Percentiles rank a stretch among this genome's conserved stretches.
Conservation (phyloP, 1,140 invertebrate genomes). For the Trachymyrmex septentrionalis region DNA sequence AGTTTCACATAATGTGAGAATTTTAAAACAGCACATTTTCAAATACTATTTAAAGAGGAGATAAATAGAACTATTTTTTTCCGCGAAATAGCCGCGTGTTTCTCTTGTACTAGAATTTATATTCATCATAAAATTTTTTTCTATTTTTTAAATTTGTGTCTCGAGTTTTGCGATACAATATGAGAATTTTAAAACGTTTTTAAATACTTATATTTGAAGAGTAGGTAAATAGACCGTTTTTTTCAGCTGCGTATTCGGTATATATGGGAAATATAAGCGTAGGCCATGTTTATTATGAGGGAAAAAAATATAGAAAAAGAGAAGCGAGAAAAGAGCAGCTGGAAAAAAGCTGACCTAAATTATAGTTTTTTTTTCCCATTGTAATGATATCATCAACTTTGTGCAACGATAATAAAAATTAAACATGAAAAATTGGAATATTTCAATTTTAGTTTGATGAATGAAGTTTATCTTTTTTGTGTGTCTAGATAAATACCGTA, state of each 20-base stretch:
- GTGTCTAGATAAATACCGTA: not conserved
- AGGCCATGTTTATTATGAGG: not conserved
- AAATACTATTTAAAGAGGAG: too few species aligned
- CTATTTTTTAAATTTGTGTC: too few species aligned
- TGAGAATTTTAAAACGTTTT: too few species aligned
- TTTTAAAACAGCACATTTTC: too few species aligned
- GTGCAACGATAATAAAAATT: not conserved
- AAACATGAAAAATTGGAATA: not conserved
- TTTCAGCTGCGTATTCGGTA: not conserved
- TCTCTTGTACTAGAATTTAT: too few species aligned
- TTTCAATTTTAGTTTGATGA: too few species aligned
- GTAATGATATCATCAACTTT: not conserved
- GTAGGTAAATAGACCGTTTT: not conserved
- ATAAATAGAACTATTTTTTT: too few species aligned
- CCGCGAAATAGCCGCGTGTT: too few species aligned
- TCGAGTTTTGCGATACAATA: too few species aligned
- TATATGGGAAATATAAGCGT: not conserved
- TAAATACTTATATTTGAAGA: too few species aligned
- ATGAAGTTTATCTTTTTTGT: not conserved
- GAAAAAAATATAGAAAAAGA: not conserved
- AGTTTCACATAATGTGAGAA: too few species aligned
- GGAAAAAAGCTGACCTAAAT: conserved; percentile 28
- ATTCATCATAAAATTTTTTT: too few species aligned
- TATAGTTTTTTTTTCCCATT: not conserved
- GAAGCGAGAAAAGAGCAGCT: not conserved